Evolutionary conservation across 2,888 invertebrate species (phyloP), one percentile per base, ranked within the genome.

Genomic region (Brenthis ino): DNA sequence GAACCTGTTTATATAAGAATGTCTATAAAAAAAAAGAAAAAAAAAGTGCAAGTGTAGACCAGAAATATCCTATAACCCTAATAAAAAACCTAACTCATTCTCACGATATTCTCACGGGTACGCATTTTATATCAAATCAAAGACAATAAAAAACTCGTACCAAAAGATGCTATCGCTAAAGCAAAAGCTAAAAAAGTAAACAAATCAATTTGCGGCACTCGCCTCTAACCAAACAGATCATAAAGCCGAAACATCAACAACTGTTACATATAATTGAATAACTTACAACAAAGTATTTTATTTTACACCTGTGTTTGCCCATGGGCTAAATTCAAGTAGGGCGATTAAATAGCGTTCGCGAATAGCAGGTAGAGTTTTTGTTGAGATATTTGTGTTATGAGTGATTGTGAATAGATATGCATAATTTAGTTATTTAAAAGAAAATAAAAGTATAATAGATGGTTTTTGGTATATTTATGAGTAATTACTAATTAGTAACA

Each of bases 291-390:
- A 53, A 53, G 37, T 63, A 63, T 53, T 63, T n/a, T 63, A 48
- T 61, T 63, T 74, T 75, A 76, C 90, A 90, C 91, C 90, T 90
- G 90, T 90, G 79, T 90, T 90, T 90, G 79, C 88, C 86, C 80
- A 79, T 63, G 68, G 80, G 88, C 87, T 89, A 77, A 83, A 76
- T 64, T 56, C 83, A 43, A 82, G 82, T 82, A 81, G 77, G 69
- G 71, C 63, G 64, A 37, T 37, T 48, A 37, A 68, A 63, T 53
- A 16, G 53, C 16, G 57, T 65, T 57, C 48, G 24, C 37, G 37
- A 11, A 43, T 11, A 57, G 70, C 74, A 74, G 67, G 72, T 73
- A 73, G 64, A 37, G 33, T 64, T 67, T 47, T 66, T 33, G 53
- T 43, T 16, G 57, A 54, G 53, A 47, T 57, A 43, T 64, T 61